phyloP scores from a whole-genome alignment of 2,113 vertebrate species.

The Galeopterus variegatus region DNA sequence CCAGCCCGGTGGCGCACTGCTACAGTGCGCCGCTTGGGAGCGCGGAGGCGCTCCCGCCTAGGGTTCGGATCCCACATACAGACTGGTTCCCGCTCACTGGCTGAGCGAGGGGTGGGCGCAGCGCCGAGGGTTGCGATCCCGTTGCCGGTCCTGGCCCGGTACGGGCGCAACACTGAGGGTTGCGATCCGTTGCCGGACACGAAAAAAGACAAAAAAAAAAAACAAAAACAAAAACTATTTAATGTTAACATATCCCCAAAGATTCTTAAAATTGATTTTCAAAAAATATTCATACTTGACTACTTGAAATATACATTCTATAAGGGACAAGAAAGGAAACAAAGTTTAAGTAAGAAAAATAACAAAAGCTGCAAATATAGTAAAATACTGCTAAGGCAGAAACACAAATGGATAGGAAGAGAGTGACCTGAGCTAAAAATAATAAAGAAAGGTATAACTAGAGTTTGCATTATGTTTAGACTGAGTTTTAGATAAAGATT shows the following conservation, averaged over 20 bases:
- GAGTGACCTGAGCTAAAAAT: constrained; percentile 19
- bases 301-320: constrained; percentile 41
- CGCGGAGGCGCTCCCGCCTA: too few species aligned
- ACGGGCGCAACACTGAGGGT: too few species aligned
- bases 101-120: too few species aligned
- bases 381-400: not conserved
- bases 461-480: not conserved
- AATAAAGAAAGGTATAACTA: constrained; percentile 5
- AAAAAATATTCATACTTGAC: constrained; percentile 34
- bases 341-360: constrained; percentile 42
- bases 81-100: too few species aligned
- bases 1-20: too few species aligned
- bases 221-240: too few species aligned
- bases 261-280: constrained; percentile 35
- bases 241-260: not conserved
- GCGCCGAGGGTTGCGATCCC: too few species aligned
- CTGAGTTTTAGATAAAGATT: constrained; percentile 14
- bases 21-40: too few species aligned
- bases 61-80: too few species aligned
- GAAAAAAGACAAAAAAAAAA: too few species aligned
- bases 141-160: too few species aligned
- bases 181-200: too few species aligned
- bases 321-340: constrained; percentile 31
- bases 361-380: constrained; percentile 5
- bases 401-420: not conserved